phyloP scores from a whole-genome alignment of 2,797 vertebrate genomes.

The Poecilia velifera region DNA sequence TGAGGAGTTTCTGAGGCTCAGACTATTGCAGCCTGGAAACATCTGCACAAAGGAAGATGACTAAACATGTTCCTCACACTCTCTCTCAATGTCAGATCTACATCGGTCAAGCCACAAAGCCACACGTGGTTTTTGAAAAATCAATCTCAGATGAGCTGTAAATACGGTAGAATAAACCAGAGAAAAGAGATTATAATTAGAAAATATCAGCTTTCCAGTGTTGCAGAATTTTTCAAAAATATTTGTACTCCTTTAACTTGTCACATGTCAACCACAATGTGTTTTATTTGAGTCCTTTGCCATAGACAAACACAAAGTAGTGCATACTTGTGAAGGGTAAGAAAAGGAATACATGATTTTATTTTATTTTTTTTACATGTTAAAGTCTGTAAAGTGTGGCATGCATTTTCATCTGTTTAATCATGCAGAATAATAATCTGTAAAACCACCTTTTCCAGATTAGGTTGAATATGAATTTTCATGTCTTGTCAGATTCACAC shows the following conservation, averaged over 20 bases:
- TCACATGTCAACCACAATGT: background rate
- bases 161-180: background rate
- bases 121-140: background rate
- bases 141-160: background rate
- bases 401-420: background rate
- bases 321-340: background rate
- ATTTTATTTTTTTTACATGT: background rate
- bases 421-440: background rate
- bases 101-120: background rate
- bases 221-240: background rate
- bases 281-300: background rate
- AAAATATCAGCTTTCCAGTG: background rate
- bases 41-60: background rate
- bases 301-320: background rate
- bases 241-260: background rate
- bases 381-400: background rate
- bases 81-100: background rate
- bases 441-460: background rate
- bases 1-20: conserved; percentile 7
- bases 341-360: background rate
- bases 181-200: background rate
- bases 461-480: background rate
- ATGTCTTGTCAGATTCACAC: background rate
- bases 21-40: background rate
- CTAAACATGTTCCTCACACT: background rate